A percentile compares a stretch with the other conserved stretches of the same genome.
These are phyloP conservation scores for Eptesicus fuscus DNA, from an alignment of 2,113 vertebrate species.

Conservation along the genomic window DNA sequence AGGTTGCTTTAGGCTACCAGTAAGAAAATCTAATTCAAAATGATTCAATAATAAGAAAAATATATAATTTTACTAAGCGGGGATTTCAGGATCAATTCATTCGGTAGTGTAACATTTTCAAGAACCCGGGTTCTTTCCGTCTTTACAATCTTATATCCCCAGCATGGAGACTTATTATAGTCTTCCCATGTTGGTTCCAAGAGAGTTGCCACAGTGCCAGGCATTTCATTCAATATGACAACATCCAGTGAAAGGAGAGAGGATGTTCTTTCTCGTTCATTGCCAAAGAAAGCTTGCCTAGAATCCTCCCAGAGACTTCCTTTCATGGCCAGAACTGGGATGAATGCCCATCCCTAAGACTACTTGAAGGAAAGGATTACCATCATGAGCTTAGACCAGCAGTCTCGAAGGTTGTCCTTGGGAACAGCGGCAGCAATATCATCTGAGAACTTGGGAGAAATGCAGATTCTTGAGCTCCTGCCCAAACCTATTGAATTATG, in stretches of 20 bases:
- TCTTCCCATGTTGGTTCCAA: neutral
- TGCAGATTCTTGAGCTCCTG: neutral
- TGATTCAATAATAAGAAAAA: neutral
- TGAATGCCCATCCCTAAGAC: neutral
- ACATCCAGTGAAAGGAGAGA: neutral
- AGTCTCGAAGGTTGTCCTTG: neutral
- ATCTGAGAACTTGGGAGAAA: neutral
- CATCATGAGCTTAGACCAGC: neutral
- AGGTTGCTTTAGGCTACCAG: neutral
- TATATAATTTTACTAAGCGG: neutral
- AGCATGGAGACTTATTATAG: neutral
- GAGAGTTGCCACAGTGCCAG: neutral
- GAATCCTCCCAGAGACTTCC: neutral
- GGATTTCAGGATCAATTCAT: neutral
- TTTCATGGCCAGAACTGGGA: neutral
- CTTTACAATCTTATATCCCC: neutral
- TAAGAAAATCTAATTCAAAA: neutral
- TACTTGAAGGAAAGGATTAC: neutral
- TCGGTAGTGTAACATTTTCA: neutral
- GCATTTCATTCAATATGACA: neutral
- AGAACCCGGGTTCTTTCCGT: neutral
- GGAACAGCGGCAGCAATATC: neutral
- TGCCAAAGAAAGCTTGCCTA: neutral
- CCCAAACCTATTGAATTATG: neutral
- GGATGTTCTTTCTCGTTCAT: neutral